These are phyloP conservation scores for Ochropleura leucogaster DNA, from an alignment of 2,888 invertebrate species.

Conservation along the genomic window DNA sequence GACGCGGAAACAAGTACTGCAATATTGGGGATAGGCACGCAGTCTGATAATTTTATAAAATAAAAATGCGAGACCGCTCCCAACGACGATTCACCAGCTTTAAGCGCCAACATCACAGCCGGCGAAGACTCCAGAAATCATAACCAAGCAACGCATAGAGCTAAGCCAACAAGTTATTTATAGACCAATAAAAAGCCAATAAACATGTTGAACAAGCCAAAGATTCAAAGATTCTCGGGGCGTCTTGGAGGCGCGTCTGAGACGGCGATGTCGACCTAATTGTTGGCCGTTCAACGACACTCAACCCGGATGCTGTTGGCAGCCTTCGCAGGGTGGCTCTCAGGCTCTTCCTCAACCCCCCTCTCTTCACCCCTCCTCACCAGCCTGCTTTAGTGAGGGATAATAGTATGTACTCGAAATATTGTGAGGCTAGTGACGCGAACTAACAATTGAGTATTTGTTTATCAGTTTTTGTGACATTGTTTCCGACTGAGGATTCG, in stretches of 20 bases:
- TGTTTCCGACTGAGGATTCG: neutral
- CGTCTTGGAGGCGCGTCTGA: constrained; percentile 72
- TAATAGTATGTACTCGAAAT: constrained; percentile 71
- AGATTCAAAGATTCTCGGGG: constrained; percentile 72
- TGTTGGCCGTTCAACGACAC: constrained; percentile 85
- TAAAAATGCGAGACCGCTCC: neutral
- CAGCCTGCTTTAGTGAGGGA: constrained; percentile 66
- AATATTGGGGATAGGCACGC: neutral
- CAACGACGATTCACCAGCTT: constrained; percentile 23
- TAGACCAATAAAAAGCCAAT: constrained; percentile 65
- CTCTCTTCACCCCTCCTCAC: constrained; percentile 49
- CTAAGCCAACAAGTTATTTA: constrained; percentile 64
- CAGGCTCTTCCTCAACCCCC: constrained; percentile 62
- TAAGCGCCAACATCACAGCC: constrained; percentile 50
- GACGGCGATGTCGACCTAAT: constrained; percentile 84
- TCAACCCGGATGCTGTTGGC: constrained; percentile 84
- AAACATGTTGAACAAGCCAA: constrained; percentile 65
- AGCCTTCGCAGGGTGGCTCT: constrained; percentile 73
- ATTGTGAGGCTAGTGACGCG: constrained; percentile 51
- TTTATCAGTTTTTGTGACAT: constrained; percentile 24
- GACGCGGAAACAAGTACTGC: neutral
- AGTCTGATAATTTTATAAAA: constrained; percentile 31
- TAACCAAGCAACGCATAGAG: constrained; percentile 48
- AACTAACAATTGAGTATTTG: constrained; percentile 34
- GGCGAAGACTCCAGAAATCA: constrained; percentile 53